These are phyloP conservation scores for Melieria crassipennis DNA, from an alignment of 2,888 invertebrate genomes.

Conservation along the genomic window DNA sequence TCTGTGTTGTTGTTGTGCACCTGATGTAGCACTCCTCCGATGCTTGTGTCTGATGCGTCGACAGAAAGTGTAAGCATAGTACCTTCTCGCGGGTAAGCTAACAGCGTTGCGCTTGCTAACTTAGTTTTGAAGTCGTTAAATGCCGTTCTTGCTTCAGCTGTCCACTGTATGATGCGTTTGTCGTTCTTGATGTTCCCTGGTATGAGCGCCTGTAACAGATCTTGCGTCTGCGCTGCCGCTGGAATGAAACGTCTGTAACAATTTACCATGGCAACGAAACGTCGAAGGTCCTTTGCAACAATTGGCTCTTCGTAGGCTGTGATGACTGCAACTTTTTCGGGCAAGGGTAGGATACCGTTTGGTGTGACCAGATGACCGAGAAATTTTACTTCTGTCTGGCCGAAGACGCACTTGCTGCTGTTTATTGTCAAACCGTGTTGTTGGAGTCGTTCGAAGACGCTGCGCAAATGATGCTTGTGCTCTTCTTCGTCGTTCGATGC, in stretches of 20 bases:
- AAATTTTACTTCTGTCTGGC: background rate
- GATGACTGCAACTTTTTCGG: slow-evolving; percentile 30
- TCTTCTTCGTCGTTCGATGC: slow-evolving; percentile 43
- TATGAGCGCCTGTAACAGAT: slow-evolving; percentile 27
- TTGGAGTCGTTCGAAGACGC: slow-evolving; percentile 41
- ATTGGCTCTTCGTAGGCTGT: slow-evolving; percentile 23
- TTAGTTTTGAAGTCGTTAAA: slow-evolving; percentile 36
- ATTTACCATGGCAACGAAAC: slow-evolving; percentile 45
- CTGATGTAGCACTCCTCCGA: slow-evolving; percentile 38
- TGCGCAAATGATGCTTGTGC: slow-evolving; percentile 42
- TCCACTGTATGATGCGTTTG: slow-evolving; percentile 31
- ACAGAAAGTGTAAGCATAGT: slow-evolving; percentile 20
- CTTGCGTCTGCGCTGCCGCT: slow-evolving; percentile 34
- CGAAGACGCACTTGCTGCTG: slow-evolving; percentile 33
- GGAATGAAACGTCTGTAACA: slow-evolving; percentile 42
- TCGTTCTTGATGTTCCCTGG: slow-evolving; percentile 39
- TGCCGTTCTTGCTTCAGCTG: slow-evolving; percentile 25
- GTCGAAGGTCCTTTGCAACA: slow-evolving; percentile 35
- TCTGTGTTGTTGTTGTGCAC: slow-evolving; percentile 44
- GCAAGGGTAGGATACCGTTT: slow-evolving; percentile 34
- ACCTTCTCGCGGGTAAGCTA: background rate
- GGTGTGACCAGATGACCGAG: background rate
- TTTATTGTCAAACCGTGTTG: slow-evolving; percentile 31
- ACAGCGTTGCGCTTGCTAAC: slow-evolving; percentile 32
- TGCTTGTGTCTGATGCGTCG: slow-evolving; percentile 35